Conservation (phyloP, 2,797 vertebrate genomes). For the Octomys mimax region DNA sequence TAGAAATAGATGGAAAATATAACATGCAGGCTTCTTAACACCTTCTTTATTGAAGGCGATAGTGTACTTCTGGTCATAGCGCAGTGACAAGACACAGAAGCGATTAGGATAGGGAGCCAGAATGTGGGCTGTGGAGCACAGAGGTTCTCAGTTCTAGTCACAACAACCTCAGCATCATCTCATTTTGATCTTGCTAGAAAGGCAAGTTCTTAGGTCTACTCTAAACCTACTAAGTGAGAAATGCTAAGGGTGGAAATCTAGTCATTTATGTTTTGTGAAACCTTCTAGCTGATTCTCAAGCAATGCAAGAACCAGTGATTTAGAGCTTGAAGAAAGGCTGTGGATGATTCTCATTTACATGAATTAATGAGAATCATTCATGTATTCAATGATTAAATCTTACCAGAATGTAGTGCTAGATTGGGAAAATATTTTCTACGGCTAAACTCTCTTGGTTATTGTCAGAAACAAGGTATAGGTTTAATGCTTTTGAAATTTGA, state of each 20-base stretch:
- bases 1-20: slow-evolving; percentile 1
- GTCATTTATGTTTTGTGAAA: not conserved
- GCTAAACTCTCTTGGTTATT: not conserved
- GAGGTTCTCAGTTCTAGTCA: not conserved
- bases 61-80: not conserved
- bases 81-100: not conserved
- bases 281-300: not conserved
- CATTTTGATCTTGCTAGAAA: slow-evolving; percentile 1
- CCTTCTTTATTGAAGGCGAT: not conserved
- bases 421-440: slow-evolving; percentile 14
- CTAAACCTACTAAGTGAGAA: not conserved
- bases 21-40: not conserved
- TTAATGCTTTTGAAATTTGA: not conserved
- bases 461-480: not conserved
- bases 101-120: not conserved
- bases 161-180: not conserved
- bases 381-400: slow-evolving; percentile 27
- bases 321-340: not conserved
- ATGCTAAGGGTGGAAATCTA: too few species aligned
- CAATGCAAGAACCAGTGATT: not conserved
- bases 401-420: not conserved
- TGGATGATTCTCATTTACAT: not conserved
- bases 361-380: not conserved
- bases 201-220: not conserved
- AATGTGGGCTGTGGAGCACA: not conserved